Base-by-base conservation (phyloP, 2,888 invertebrate species). In the Cantharis rustica region DNA sequence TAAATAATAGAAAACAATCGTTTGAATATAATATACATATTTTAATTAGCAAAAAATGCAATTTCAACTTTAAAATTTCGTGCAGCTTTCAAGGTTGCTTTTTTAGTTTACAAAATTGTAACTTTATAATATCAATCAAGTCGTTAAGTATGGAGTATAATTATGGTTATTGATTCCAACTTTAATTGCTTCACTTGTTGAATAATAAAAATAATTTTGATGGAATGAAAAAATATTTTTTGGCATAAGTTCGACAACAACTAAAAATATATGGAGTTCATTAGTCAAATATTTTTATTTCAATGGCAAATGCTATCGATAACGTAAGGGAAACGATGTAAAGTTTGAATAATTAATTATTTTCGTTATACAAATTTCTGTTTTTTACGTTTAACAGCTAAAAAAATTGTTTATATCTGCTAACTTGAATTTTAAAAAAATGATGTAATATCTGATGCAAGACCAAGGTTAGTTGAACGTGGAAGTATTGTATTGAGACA, bases 391-490 rank as follows among this genome's bases (percentile, higher is more conserved):
- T 23, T 23, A 9, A 31, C 13, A 4, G 31, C 13, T 0, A 31
- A 31, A 31, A 31, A 31, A 31, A 31, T 23, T 23, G 31, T 13
- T 31, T 13, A 13, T 31, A 31, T 31, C 5, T 31, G 13, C 3
- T 31, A 31, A 31, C 4, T 31, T 31, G n/a, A 31, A 31, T 31
- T 31, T 13, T n/a, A 23, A 31, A 23, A 68, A 68, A 26, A 62
- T 77, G 77, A 77, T 77, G 77, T 68, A 77, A 77, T 70, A 63
- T 62, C 23, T 66, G 61, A 71, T 76, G 68, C 63, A 73, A 68
- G 68, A 77, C 71, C 71, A 76, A 73, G 76, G 73, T 73, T 64
- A 76, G 73, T 73, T 70, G 76, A 76, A 76, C 72, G 76, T 76
- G 76, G 76, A 76, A 75, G 69, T 69, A 23, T 23, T 63, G 68